A percentile compares a stretch with the other conserved stretches of the same genome.
Conservation (phyloP, 2,797 vertebrate genomes). For the Brachyalestes nurse region DNA sequence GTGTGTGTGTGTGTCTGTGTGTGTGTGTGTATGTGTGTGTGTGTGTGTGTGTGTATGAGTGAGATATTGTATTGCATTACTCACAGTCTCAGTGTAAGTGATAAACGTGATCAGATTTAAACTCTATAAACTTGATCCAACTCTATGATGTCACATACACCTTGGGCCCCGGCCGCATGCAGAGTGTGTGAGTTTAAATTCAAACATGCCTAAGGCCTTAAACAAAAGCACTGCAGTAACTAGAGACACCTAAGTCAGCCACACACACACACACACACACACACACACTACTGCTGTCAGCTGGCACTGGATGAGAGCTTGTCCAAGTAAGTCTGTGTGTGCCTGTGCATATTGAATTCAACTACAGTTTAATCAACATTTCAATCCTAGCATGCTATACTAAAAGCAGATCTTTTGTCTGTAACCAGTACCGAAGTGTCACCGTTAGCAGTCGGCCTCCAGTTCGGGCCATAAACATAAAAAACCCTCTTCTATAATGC, state of each 20-base stretch:
- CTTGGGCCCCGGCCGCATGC: background rate
- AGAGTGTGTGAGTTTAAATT: too few relatives aligned
- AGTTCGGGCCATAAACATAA: too few relatives aligned
- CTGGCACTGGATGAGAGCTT: background rate
- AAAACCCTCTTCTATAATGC: too few relatives aligned
- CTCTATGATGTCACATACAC: constrained; percentile 17
- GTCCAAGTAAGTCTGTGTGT: background rate
- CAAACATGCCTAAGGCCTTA: too few relatives aligned
- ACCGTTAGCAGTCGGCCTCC: too few relatives aligned
- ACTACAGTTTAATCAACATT: too few relatives aligned
- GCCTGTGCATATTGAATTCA: background rate
- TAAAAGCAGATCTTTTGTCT: too few relatives aligned
- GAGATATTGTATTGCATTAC: constrained; percentile 39
- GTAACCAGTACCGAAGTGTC: too few relatives aligned
- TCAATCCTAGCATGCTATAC: too few relatives aligned
- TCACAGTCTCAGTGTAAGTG: constrained; percentile 31
- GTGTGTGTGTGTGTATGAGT: background rate
- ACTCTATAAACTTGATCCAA: constrained; percentile 37
- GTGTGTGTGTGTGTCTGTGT: too few relatives aligned
- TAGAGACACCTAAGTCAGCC: too few relatives aligned
- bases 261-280: background rate
- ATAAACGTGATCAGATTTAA: constrained; percentile 40
- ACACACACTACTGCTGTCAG: background rate
- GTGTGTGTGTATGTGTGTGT: background rate
- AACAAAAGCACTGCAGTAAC: too few relatives aligned